Evolutionary conservation across 1,140 invertebrate species (phyloP), one percentile per base, ranked within the genome.

Genomic region (Bombus confusus): DNA sequence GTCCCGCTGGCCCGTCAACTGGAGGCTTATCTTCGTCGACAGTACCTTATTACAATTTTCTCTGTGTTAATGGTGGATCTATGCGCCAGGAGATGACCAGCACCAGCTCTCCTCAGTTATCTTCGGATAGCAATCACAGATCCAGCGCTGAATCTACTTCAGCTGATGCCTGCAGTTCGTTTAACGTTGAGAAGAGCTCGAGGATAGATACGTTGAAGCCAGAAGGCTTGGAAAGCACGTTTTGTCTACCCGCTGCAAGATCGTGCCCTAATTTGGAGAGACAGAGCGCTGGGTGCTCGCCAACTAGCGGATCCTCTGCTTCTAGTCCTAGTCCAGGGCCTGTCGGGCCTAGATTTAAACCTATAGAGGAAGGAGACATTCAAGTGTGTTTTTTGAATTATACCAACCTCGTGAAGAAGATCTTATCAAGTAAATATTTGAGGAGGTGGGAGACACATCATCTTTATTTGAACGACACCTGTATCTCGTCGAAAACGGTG

Each of bases 361-460:
- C 98, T 13, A 96, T 98, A 47, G 95, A 96, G 25, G 97, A 98
- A 83, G 97, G 97, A 1, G 97, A 97, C 80, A 96, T 98, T 37
- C 97, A 97, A 92, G 96, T 98, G 57, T 98, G 98, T 95, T 97
- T 97, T 88, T 95, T 98, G 72, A 97, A 98, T 90, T 97, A 98
- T 90, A 97, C 97, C 0, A 95, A 97, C 80, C 96, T 98, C 66
- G 97, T 98, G 80, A 97, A 97, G 93, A 98, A 98, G 94, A 97
- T 98, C 80, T 95, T 98, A 82, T 97, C 97, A 76, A 97, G 97
- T 59, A 97, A 97, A 93, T 98, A 98, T 91, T 95, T 98, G 9
- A 94, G 98, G 68, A 94, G 97, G 85, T 98, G 97, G 97, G 98
- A 98, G 93, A 97, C 96, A 64, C 97, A 98, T 93, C 97, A 97